A percentile compares a stretch with the other conserved stretches of the same genome.
phyloP scores from a whole-genome alignment of 2,113 vertebrate species.

The Theropithecus gelada region DNA sequence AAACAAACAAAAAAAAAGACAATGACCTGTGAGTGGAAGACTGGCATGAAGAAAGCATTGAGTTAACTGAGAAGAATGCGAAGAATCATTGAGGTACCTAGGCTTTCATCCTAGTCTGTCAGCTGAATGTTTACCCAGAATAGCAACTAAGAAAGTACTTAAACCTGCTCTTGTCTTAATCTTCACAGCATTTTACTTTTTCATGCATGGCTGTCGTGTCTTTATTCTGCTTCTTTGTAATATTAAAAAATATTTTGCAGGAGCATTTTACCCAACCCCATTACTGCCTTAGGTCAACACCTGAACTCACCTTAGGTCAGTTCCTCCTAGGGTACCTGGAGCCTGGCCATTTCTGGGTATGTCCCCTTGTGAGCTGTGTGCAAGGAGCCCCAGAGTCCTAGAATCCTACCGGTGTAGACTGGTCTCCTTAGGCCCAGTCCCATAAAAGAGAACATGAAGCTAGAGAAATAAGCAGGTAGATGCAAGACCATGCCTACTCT shows the following conservation, averaged over 20 bases:
- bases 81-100: background rate
- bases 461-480: background rate
- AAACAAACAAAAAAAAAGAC: background rate
- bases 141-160: background rate
- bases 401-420: background rate
- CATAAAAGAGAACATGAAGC: background rate
- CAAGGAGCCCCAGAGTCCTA: background rate
- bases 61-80: background rate
- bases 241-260: background rate
- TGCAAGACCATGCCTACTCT: background rate
- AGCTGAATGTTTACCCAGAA: background rate
- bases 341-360: background rate
- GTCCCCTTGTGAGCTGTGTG: background rate
- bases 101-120: background rate
- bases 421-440: background rate
- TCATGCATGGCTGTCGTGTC: background rate
- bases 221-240: background rate
- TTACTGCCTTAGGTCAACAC: background rate
- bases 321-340: background rate
- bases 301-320: background rate
- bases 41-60: background rate
- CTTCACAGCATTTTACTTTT: conserved; percentile 21
- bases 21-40: background rate
- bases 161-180: background rate
- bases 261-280: background rate